Evolutionary conservation across 2,113 vertebrate species (phyloP).

Genomic region (Phoenicopterus ruber): DNA sequence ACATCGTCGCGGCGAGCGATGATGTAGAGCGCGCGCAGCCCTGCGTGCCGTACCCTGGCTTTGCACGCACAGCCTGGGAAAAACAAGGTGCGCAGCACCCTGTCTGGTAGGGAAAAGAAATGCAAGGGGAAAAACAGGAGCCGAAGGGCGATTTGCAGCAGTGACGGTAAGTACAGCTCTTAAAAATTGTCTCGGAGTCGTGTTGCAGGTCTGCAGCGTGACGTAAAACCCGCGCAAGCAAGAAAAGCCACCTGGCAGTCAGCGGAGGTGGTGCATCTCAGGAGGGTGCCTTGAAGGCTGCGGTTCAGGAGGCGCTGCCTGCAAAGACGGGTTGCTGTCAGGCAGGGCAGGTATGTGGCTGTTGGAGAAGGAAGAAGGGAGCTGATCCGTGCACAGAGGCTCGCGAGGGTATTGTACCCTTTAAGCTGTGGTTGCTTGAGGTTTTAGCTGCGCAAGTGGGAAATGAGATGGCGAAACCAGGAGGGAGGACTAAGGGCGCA

Average conservation of each 20-base stretch:
- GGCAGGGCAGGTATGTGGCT: not conserved
- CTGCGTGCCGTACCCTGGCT: not conserved
- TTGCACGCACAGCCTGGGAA: not conserved
- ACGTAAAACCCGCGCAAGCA: accelerated
- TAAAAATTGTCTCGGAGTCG: accelerated
- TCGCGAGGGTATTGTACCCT: not conserved
- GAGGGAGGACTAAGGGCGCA: not conserved
- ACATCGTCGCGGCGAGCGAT: accelerated
- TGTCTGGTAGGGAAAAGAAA: not conserved
- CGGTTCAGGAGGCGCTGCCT: not conserved
- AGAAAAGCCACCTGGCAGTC: not conserved
- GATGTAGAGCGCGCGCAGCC: not conserved
- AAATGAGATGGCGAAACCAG: not conserved
- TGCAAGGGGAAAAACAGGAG: accelerated
- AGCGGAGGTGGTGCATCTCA: not conserved
- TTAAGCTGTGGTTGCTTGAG: not conserved
- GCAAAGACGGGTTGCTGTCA: not conserved
- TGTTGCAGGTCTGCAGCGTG: accelerated
- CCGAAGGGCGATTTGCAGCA: accelerated
- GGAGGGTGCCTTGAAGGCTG: not conserved
- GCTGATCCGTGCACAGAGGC: accelerated
- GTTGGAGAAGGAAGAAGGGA: not conserved
- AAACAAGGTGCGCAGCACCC: accelerated
- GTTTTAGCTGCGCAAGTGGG: not conserved
- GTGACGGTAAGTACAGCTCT: not conserved